Percentiles rank a stretch among this genome's conserved stretches.
phyloP scores from a whole-genome alignment of 1,140 invertebrate species.

The Choristoneura fumiferana region DNA sequence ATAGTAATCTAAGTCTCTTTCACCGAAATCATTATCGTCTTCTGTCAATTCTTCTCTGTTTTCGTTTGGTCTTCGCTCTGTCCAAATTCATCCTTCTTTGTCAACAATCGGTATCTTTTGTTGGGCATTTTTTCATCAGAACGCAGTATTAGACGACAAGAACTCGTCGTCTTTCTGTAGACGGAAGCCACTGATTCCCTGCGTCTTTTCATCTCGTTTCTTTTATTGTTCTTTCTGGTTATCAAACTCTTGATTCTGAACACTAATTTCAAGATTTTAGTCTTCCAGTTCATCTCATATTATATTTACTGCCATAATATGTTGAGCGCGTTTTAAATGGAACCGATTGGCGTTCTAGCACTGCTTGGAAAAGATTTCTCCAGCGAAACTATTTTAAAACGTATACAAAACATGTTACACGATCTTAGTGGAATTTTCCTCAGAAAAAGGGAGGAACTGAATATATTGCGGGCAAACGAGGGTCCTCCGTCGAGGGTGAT shows the following conservation, averaged over 20 bases:
- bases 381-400: no score
- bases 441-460: not conserved
- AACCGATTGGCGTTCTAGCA: no score
- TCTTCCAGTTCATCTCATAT: constrained; percentile 40
- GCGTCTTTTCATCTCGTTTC: constrained; percentile 57
- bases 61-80: constrained; percentile 18
- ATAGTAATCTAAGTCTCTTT: constrained; percentile 63
- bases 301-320: no score
- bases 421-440: not conserved
- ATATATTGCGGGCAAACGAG: not conserved
- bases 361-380: no score
- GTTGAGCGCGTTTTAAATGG: no score
- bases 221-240: constrained; percentile 34
- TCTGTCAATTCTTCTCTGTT: constrained; percentile 29
- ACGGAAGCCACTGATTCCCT: constrained; percentile 65
- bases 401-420: no score
- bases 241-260: constrained; percentile 27
- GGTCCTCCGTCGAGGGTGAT: not conserved
- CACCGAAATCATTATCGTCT: constrained; percentile 47
- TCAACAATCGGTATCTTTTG: constrained; percentile 48
- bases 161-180: constrained; percentile 67
- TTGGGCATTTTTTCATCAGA: constrained; percentile 60
- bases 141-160: constrained; percentile 50
- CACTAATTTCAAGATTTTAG: constrained; percentile 29
- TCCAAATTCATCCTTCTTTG: constrained; percentile 45